phyloP scores from a whole-genome alignment of 1,140 invertebrate genomes.

The Onthophagus taurus region DNA sequence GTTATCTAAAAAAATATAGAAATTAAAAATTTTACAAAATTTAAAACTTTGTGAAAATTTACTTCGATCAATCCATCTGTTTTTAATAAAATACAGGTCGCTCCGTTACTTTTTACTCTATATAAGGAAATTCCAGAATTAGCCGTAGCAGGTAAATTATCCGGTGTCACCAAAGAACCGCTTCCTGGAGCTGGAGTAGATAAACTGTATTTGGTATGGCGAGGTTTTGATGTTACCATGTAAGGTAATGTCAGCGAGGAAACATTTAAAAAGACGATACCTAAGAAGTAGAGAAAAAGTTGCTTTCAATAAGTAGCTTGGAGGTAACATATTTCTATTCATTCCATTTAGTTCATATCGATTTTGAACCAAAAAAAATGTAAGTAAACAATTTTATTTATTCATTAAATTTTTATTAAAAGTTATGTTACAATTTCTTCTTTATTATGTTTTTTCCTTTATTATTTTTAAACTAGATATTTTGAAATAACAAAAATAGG shows the following conservation, averaged over 20 bases:
- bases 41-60: slow-evolving; percentile 10
- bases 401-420: no score
- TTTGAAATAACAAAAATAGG: no score
- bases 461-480: no score
- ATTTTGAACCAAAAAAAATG: no score
- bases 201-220: slow-evolving; percentile 25
- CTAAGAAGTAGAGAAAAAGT: no score
- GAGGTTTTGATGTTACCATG: slow-evolving; percentile 22
- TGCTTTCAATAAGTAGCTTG: no score
- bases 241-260: slow-evolving; percentile 8
- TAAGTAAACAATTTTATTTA: no score
- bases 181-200: slow-evolving; percentile 20
- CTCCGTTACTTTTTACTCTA: slow-evolving; percentile 25
- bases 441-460: no score
- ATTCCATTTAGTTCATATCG: no score
- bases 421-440: no score
- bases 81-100: slow-evolving; percentile 34
- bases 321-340: no score
- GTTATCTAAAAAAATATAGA: slow-evolving; percentile 25
- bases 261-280: no score
- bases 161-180: slow-evolving; percentile 18
- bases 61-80: slow-evolving; percentile 36
- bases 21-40: neutral
- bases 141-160: slow-evolving; percentile 16
- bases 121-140: slow-evolving; percentile 26